Evolutionary conservation across 2,113 vertebrate species (phyloP), one percentile per base, ranked within the genome.

Genomic region (Coptodon rendalli): DNA sequence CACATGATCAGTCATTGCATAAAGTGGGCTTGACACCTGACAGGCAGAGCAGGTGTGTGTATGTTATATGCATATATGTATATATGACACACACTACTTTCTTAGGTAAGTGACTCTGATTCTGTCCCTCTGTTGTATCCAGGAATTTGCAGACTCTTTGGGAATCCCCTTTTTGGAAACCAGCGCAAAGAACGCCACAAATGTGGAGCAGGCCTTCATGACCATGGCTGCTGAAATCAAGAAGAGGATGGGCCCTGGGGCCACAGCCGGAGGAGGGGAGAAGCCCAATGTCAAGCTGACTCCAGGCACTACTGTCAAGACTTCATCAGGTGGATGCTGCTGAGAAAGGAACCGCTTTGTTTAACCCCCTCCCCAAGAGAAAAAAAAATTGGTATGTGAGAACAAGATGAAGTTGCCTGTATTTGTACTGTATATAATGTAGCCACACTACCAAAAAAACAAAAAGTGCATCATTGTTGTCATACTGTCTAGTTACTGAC

Each of bases 151-250:
- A 90, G 98, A 99, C 96, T 99, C 99, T 92, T 97, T 99, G 95
- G 98, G 97, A 93, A 99, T 99, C 95, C 98, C 99, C 2, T 99
- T 99, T 96, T 98, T 99, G 98, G 99, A 99, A 98, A 99, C 98
- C 93, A 99, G 99, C 87, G 99, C 99, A 96, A 99, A 99, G 97
- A 99, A 99, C 0, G 98, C 98, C 94, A 99, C 98, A 92, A 99
- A 99, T 87, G 99, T 99, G 96, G 99, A 99, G 97, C 99, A 99
- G 97, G 99, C 99, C 97, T 99, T 99, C 97, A 99, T 99, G 98
- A 99, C 98, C 82, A 99, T 99, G 98, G 98, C 98, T 93, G 98
- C 98, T 4, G 98, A 99, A 96, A 99, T 99, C 95, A 99, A 99
- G 96, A 99, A 99, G 96, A 97, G 98, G 93, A 99, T 99, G 98